Evolutionary conservation across 2,888 invertebrate species (phyloP), one percentile per base, ranked within the genome.

Genomic region (Altica lythri): DNA sequence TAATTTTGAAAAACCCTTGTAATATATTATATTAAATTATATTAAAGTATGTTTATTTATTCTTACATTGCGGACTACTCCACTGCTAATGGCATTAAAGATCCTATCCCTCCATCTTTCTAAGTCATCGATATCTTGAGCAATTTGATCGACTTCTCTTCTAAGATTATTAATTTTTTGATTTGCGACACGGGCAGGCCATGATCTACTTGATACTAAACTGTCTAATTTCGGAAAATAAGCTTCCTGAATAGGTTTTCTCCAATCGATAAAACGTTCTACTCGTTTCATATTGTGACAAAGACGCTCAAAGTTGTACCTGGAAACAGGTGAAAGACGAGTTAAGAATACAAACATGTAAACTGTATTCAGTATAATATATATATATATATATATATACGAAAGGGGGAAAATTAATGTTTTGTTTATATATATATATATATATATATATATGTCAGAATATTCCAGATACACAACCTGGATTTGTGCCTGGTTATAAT

Each of bases 221-320:
- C 88, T 89, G 75, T 91, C 89, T 71, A 92, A 77, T 76, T 92
- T 92, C 3, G 91, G 88, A 79, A 91, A 92, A 75, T 92, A 92
- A 0, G 85, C 92, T 72, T 92, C 90, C 0, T 75, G 72, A 61
- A 92, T 88, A 9, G 89, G 85, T 2, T 83, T 81, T 1, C 84
- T 79, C 75, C 88, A 83, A 72, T 90, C 82, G 61, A 80, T 82
- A 62, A 81, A 83, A 0, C 86, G 82, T 17, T 76, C 77, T 1
- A 86, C 86, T 0, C 88, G 82, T 0, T 79, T 71, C 66, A 92
- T 70, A 2, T 80, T 81, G 73, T 90, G 90, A 72, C 86, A 87
- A 59, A 91, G 75, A 2, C 92, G 83, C 72, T 91, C 92, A 56
- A 80, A 74, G 69, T 90, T 90, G 76, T 91, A 92, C 63, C 62